Evolutionary conservation across 2,113 vertebrate genomes (phyloP).

Genomic region (Pseudorectes ferrugineus): DNA sequence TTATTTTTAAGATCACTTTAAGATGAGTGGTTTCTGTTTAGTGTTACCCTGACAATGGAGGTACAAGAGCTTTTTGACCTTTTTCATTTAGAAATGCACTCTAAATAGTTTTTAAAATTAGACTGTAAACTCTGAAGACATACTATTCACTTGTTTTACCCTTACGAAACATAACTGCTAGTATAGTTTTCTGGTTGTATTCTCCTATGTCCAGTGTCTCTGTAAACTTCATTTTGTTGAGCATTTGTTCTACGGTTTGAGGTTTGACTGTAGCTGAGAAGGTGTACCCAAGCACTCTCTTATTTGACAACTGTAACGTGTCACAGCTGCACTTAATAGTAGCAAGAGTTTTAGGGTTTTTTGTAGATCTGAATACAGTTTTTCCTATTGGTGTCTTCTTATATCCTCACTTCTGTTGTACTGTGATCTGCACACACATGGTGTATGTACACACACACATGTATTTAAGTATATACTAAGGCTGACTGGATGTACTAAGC

Average conservation of each 20-base stretch:
- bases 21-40: neutral
- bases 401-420: neutral
- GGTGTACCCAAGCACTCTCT: neutral
- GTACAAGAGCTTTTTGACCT: neutral
- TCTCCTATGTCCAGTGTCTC: neutral
- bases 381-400: neutral
- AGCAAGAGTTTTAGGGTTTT: neutral
- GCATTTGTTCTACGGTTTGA: accelerated
- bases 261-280: neutral
- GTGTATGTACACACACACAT: accelerated
- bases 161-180: neutral
- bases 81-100: neutral
- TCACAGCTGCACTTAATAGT: neutral
- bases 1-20: neutral
- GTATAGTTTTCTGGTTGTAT: neutral
- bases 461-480: neutral
- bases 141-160: neutral
- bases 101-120: neutral
- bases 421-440: neutral
- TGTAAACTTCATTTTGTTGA: neutral
- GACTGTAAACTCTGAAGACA: neutral
- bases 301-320: neutral
- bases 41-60: neutral
- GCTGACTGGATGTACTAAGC: neutral
- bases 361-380: neutral